Percentiles rank a stretch among this genome's conserved stretches.
These are phyloP conservation scores for Synodontis membranacea DNA, from an alignment of 2,113 vertebrate species.

Conservation along the genomic window DNA sequence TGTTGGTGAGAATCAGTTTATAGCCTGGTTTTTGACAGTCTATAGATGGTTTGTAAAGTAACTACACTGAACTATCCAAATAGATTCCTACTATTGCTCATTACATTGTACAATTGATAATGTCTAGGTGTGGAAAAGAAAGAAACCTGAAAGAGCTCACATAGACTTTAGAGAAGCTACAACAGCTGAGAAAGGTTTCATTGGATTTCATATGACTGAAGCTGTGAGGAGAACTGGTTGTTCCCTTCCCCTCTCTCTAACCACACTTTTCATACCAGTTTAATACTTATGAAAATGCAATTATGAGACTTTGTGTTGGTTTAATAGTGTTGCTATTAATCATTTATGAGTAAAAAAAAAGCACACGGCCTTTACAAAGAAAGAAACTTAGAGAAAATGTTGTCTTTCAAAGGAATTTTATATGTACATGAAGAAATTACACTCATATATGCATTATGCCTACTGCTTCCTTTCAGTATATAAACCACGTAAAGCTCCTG, in stretches of 20 bases:
- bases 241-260: neutral
- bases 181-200: neutral
- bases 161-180: neutral
- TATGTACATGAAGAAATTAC: neutral
- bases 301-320: neutral
- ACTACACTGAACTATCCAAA: neutral
- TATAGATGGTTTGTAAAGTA: neutral
- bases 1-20: neutral
- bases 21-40: neutral
- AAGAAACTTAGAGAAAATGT: neutral
- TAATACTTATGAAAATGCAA: neutral
- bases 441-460: neutral
- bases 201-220: neutral
- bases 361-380: neutral
- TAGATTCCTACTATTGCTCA: neutral
- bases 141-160: constrained; percentile 22
- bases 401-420: neutral
- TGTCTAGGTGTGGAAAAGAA: constrained; percentile 7
- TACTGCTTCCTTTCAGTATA: neutral
- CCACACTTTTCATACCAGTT: neutral
- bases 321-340: constrained; percentile 4
- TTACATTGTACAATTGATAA: neutral
- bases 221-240: neutral
- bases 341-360: neutral
- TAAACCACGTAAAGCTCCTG: neutral